Conservation (phyloP, 2,888 invertebrate species). For the Drosophila differens region DNA sequence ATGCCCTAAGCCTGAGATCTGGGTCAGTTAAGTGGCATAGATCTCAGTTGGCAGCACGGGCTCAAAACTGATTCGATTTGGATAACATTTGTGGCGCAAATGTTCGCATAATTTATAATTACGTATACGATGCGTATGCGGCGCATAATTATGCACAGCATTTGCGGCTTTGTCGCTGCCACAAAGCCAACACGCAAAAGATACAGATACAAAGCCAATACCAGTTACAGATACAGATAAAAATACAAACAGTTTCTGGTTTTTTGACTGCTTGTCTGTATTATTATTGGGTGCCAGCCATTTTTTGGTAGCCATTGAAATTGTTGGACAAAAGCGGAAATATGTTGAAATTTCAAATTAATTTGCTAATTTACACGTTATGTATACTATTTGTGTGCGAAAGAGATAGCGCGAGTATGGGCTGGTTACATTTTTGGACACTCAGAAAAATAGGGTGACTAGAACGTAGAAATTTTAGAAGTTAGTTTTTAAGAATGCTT, state of each 20-base stretch:
- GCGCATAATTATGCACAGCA: slow-evolving; percentile 59
- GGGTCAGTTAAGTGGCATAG: slow-evolving; percentile 70
- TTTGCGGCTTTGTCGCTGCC: slow-evolving; percentile 54
- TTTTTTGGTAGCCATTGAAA: slow-evolving; percentile 47
- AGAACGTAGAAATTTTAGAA: background rate
- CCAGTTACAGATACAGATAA: slow-evolving; percentile 8
- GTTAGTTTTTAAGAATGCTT: background rate
- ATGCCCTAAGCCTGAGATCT: slow-evolving; percentile 70
- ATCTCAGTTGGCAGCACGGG: slow-evolving; percentile 46
- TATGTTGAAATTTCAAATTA: slow-evolving; percentile 71
- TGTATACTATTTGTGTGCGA: background rate
- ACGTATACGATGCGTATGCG: slow-evolving; percentile 61
- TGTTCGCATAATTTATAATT: slow-evolving; percentile 63
- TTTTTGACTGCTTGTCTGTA: slow-evolving; percentile 26
- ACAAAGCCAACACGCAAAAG: slow-evolving; percentile 69
- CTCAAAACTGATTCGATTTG: slow-evolving; percentile 61
- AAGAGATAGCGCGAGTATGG: background rate
- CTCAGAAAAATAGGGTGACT: background rate
- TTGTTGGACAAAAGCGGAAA: slow-evolving; percentile 61
- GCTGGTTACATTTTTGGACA: background rate
- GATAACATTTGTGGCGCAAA: slow-evolving; percentile 62
- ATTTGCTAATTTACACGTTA: slow-evolving; percentile 52
- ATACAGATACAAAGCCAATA: slow-evolving; percentile 15
- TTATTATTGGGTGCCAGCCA: slow-evolving; percentile 53
- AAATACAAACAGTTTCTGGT: slow-evolving; percentile 34